phyloP scores from a whole-genome alignment of 2,888 invertebrate genomes.

The Meliscaeva auricollis region DNA sequence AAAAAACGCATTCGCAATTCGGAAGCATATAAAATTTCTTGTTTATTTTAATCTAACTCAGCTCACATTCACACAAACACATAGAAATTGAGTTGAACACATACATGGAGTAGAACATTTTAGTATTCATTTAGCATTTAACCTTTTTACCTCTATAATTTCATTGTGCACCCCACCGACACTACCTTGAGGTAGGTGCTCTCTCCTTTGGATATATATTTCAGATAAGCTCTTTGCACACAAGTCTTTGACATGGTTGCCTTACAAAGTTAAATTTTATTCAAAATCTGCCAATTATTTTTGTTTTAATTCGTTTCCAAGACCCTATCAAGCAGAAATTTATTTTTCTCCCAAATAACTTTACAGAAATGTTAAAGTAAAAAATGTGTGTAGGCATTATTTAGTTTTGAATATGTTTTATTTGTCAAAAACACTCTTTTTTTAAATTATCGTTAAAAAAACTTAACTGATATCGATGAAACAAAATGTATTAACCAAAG shows the following conservation, averaged over 20 bases:
- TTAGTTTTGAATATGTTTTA: no score
- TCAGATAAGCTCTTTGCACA: constrained; percentile 17
- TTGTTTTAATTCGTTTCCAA: no score
- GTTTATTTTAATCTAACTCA: constrained; percentile 61
- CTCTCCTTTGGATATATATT: constrained; percentile 6
- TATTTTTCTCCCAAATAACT: no score
- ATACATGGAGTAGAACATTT: constrained; percentile 30
- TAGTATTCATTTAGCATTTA: constrained; percentile 67
- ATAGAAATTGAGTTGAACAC: no score
- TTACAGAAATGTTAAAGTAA: no score
- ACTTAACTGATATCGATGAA: no score
- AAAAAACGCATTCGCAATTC: constrained; percentile 26
- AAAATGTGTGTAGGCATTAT: no score
- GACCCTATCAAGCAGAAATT: no score
- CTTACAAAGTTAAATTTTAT: background rate
- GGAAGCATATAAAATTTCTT: constrained; percentile 60
- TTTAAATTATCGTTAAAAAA: no score
- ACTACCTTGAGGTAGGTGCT: background rate
- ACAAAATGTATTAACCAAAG: background rate
- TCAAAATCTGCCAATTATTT: no score
- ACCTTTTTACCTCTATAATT: constrained; percentile 67
- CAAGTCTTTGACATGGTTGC: constrained; percentile 4
- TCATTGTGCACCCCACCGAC: constrained; percentile 48
- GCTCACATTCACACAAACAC: background rate
- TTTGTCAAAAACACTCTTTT: no score